A percentile compares a stretch with the other conserved stretches of the same genome.
These are phyloP conservation scores for Zygogramma bicolorata DNA, from an alignment of 2,888 invertebrate species.

Conservation along the genomic window DNA sequence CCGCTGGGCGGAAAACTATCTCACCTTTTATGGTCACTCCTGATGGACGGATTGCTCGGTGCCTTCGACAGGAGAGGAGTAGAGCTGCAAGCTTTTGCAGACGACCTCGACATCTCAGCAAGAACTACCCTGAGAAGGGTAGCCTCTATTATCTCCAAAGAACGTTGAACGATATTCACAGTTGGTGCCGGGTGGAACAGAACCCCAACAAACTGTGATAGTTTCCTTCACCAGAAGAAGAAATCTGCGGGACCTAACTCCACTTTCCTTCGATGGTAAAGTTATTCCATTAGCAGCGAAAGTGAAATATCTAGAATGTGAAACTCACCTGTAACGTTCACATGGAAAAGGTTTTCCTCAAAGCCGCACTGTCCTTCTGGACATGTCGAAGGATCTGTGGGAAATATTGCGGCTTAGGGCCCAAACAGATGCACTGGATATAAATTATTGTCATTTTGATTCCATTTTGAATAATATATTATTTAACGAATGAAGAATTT, in stretches of 20 bases:
- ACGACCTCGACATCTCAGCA: no score
- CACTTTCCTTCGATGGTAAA: neutral
- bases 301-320: neutral
- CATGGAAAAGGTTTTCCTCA: neutral
- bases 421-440: neutral
- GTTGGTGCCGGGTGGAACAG: no score
- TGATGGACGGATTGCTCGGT: neutral
- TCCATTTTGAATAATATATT: no score
- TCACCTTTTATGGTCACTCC: neutral
- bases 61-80: neutral
- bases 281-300: neutral
- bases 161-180: neutral
- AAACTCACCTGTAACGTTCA: neutral
- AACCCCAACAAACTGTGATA: neutral
- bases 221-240: neutral
- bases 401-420: neutral
- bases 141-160: neutral
- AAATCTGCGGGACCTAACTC: neutral
- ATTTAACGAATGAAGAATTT: no score
- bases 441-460: no score
- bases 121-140: neutral
- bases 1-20: neutral
- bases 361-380: neutral
- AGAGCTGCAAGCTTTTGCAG: no score
- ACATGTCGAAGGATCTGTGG: neutral